Base-by-base conservation (phyloP, 2,113 vertebrate genomes). In the Osmerus mordax region DNA sequence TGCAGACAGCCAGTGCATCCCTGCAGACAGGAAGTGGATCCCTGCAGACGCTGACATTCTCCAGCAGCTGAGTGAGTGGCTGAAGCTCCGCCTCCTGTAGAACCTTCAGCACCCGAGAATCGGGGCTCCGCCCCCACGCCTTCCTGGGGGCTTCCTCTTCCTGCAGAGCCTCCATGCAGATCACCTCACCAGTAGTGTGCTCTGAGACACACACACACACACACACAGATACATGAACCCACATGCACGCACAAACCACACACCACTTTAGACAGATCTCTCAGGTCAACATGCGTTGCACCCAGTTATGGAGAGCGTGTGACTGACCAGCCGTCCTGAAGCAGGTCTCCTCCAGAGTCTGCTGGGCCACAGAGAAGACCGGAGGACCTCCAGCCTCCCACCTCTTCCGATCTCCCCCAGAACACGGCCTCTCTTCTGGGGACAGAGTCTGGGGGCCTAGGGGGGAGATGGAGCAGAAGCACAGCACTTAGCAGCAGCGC, bases 41-140 rank as follows among this genome's bases (percentile, higher is more conserved):
- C 14, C 78, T 79, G 58, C 67, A 67, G 74, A 82, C 29, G 60
- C 86, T 82, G 74, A 79, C 68, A 0, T 86, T 89, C 76, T 92
- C 93, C n/a, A 96, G 82, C 15, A 90, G 73, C 81, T 94, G 93
- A 0, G 94, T 96, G 74, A 95, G 91, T 23, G 93, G 90, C 80
- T 96, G 95, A 69, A 95, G 90, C 71, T 97, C 92, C 23, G 94
- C 95, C 87, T 96, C 93, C 77, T 93, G 93, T 3, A 98, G 91
- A 53, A 95, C 86, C 78, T 87, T 94, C 47, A 98, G 78, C 77
- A 97, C 92, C 47, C 92, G 93, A 61, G 93, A 88, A 66, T 91
- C 92, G 16, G 94, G 94, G 76, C 87, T 94, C 81, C 84, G 91
- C 14, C 91, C 92, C 95, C 96, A 97, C 14, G 91, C 90, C 79